These are phyloP conservation scores for Catonia carolina DNA, from an alignment of 2,888 invertebrate species.

Conservation along the genomic window DNA sequence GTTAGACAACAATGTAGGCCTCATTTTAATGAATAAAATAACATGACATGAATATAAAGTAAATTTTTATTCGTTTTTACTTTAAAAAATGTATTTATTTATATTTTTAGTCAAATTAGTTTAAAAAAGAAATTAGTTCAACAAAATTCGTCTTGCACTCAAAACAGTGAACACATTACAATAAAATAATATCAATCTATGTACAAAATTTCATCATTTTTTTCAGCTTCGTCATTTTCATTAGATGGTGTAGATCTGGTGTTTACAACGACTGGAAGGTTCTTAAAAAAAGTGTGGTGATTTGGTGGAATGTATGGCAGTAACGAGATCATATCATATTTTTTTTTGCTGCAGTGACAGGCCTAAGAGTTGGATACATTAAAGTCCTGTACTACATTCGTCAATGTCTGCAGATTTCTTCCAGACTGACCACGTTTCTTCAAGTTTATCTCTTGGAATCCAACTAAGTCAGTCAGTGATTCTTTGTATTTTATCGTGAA, in stretches of 20 bases:
- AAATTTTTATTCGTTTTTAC: neutral
- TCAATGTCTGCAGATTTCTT: neutral
- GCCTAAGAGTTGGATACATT: neutral
- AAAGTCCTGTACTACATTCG: neutral
- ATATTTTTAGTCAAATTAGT: too few relatives aligned
- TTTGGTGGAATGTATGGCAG: conserved; percentile 3
- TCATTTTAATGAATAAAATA: neutral
- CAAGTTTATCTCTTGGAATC: neutral
- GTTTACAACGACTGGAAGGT: neutral
- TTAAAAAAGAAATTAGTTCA: too few relatives aligned
- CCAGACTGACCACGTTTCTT: neutral
- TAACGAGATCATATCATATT: neutral
- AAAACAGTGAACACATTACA: too few relatives aligned
- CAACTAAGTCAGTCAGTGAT: neutral
- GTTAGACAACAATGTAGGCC: neutral
- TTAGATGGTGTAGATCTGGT: neutral
- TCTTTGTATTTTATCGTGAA: neutral
- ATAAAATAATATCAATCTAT: neutral
- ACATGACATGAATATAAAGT: neutral
- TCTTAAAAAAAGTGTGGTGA: neutral
- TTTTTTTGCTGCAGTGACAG: conserved; percentile 5
- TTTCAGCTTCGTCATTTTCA: neutral
- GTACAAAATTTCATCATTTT: neutral
- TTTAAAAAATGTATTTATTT: neutral
- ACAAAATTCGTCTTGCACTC: too few relatives aligned